Evolutionary conservation across 2,797 vertebrate species (phyloP), one percentile per base, ranked within the genome.

Genomic region (Tachyglossus aculeatus): DNA sequence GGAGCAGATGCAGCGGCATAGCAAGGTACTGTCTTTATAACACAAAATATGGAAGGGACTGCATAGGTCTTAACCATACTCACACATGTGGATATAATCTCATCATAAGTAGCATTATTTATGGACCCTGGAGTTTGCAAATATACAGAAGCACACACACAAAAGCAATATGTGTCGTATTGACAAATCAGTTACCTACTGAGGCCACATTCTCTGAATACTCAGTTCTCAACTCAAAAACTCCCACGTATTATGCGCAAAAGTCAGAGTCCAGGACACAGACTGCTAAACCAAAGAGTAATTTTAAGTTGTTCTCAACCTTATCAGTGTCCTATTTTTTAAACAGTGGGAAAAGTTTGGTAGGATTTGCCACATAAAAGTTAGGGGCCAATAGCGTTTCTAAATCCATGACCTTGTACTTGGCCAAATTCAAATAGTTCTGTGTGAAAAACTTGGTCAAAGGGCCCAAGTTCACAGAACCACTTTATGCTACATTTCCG

Each of bases 401-500:
- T 31, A 29, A 48, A 48, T 27, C 25, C 25, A 48, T 27, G 13
- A 31, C 18, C 10, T 27, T 48, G 25, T 11, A 48, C 25, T 48
- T 48, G 15, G 24, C 31, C 10, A 48, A 48, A 47, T 27, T 18
- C 10, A 11, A 48, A 18, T 18, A 24, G 27, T 7, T 24, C 13
- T 9, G 13, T 15, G 21, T 21, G 22, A 43, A 43, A 10, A 14
- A 29, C 29, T 5, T 25, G 8, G 29, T 18, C 45, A 16, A 29
- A 3, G 15, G 19, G 24, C 24, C 24, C 45, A 48, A 47, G 19
- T 27, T 4, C 5, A 31, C 45, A 48, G 29, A 48, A 31, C 38
- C 39, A 61, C 53, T 56, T 63, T 73, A 71, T 61, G 71, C 34
- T 45, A 33, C 18, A 58, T 43, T 39, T 48, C 39, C 52, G 67